A percentile compares a stretch with the other conserved stretches of the same genome.
phyloP scores from a whole-genome alignment of 1,140 invertebrate genomes.

The Vollenhovia emeryi region DNA sequence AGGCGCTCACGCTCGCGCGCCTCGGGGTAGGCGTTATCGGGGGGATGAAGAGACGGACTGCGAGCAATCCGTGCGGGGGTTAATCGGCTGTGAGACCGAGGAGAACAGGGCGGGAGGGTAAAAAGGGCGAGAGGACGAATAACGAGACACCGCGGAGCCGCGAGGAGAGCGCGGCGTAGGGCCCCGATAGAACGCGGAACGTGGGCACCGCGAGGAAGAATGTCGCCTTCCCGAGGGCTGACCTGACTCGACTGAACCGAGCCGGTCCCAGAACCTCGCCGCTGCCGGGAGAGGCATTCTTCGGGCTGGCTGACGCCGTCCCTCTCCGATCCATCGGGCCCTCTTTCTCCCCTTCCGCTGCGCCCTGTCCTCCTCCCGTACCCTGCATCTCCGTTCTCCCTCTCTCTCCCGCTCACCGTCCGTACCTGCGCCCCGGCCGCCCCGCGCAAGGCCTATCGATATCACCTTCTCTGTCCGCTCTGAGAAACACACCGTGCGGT shows the following conservation, averaged over 20 bases:
- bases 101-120: no score
- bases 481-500: slow-evolving; percentile 47
- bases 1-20: slow-evolving; percentile 14
- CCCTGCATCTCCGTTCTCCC: slow-evolving; percentile 55
- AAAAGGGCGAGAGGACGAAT: not conserved
- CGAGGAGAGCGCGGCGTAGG: slow-evolving; percentile 54
- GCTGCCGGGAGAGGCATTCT: slow-evolving; percentile 81
- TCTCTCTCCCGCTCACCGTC: slow-evolving; percentile 77
- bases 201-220: slow-evolving; percentile 62
- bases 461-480: slow-evolving; percentile 21
- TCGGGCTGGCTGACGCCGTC: slow-evolving; percentile 80
- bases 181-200: slow-evolving; percentile 64
- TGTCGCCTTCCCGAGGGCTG: slow-evolving; percentile 81
- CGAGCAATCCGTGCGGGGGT: not conserved
- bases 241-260: slow-evolving; percentile 83
- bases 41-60: not conserved
- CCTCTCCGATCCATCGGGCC: slow-evolving; percentile 82
- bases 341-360: slow-evolving; percentile 62
- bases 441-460: slow-evolving; percentile 18
- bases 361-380: slow-evolving; percentile 63
- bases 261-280: slow-evolving; percentile 76
- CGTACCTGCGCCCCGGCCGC: slow-evolving; percentile 15
- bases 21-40: slow-evolving; percentile 20
- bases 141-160: slow-evolving; percentile 45
- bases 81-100: not conserved